Conservation (phyloP, 2,797 vertebrate genomes). For the Phyllotis vaccarum region DNA sequence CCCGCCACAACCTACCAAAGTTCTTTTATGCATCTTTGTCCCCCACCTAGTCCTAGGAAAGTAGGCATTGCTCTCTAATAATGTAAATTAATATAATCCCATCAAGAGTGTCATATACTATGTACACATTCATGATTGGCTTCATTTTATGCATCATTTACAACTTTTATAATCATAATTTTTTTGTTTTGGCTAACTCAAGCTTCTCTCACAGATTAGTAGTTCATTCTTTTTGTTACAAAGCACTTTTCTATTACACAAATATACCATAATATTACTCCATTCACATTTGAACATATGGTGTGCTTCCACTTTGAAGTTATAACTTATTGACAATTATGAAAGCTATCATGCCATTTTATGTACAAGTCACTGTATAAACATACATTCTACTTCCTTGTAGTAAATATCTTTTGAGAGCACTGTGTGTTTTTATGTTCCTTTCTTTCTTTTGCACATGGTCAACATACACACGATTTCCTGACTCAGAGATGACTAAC, state of each 20-base stretch:
- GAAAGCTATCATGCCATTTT: neutral
- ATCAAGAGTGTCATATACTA: too few relatives aligned
- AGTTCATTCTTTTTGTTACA: neutral
- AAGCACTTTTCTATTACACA: neutral
- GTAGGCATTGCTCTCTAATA: too few relatives aligned
- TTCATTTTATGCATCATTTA: neutral
- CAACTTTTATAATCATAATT: too few relatives aligned
- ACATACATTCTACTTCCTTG: neutral
- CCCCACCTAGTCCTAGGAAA: neutral
- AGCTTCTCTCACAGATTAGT: neutral
- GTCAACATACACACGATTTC: neutral
- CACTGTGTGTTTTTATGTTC: neutral
- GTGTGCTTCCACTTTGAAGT: neutral
- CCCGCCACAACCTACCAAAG: too few relatives aligned
- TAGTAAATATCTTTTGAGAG: neutral
- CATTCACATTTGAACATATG: neutral
- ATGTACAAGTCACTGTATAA: neutral
- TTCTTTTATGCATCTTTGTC: neutral
- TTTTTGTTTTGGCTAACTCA: neutral
- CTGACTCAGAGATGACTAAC: neutral
- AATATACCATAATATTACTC: neutral
- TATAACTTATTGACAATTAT: neutral
- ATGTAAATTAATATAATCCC: neutral
- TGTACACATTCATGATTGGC: neutral
- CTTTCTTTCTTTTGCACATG: neutral